These are phyloP conservation scores for Teleiodes luculella DNA, from an alignment of 2,888 invertebrate genomes.

Conservation along the genomic window DNA sequence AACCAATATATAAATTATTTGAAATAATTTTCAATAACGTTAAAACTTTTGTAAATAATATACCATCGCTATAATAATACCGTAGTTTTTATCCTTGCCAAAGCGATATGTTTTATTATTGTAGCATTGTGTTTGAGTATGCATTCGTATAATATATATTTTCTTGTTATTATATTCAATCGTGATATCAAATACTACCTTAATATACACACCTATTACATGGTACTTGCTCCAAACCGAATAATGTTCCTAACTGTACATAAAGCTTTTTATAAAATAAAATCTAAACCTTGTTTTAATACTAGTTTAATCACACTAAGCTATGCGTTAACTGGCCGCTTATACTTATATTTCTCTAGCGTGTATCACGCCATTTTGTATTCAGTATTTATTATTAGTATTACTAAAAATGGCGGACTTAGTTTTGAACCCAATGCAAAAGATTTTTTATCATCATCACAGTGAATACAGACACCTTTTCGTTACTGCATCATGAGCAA, in stretches of 20 bases:
- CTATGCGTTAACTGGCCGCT: slow-evolving; percentile 63
- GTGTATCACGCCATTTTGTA: slow-evolving; percentile 50
- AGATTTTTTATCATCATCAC: slow-evolving; percentile 56
- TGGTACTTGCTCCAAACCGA: slow-evolving; percentile 60
- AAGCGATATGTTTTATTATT: slow-evolving; percentile 77
- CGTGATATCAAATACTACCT: slow-evolving; percentile 75
- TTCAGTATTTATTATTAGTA: slow-evolving; percentile 32
- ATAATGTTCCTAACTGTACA: slow-evolving; percentile 72
- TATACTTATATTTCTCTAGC: slow-evolving; percentile 44
- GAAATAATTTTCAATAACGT: slow-evolving; percentile 8
- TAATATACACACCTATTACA: slow-evolving; percentile 67
- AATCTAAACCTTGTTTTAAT: slow-evolving; percentile 59
- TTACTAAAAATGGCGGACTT: slow-evolving; percentile 59
- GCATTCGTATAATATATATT: slow-evolving; percentile 51
- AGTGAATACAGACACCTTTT: slow-evolving; percentile 43
- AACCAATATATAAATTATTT: slow-evolving; percentile 14
- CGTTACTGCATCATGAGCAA: slow-evolving; percentile 38
- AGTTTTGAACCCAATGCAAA: slow-evolving; percentile 46
- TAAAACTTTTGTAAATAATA: slow-evolving; percentile 48
- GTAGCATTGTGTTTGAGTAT: slow-evolving; percentile 67
- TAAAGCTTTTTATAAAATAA: slow-evolving; percentile 74
- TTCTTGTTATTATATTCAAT: slow-evolving; percentile 50
- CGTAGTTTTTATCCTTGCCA: slow-evolving; percentile 53
- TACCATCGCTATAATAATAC: slow-evolving; percentile 44
- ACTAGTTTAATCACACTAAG: slow-evolving; percentile 67